Percentiles rank a stretch among this genome's conserved stretches.
These are phyloP conservation scores for Catocala sponsa DNA, from an alignment of 2,888 invertebrate genomes.

Conservation along the genomic window DNA sequence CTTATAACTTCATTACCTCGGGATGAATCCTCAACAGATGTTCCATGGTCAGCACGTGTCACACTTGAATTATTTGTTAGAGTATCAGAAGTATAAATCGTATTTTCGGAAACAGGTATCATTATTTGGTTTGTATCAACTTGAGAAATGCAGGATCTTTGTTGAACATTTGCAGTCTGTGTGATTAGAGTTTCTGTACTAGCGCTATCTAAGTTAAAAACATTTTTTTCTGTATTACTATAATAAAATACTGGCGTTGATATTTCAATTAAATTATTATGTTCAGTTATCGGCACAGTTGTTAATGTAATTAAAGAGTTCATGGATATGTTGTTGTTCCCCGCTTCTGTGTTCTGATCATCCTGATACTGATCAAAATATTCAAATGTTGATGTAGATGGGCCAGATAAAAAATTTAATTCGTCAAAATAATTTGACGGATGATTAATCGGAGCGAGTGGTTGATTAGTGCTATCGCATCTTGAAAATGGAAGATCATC, in stretches of 20 bases:
- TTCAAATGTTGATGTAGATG: neutral
- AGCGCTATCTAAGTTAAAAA: neutral
- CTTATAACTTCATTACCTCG: neutral
- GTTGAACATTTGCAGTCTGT: slow-evolving; percentile 16
- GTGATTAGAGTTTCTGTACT: too few relatives aligned
- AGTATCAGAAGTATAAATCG: slow-evolving; percentile 21
- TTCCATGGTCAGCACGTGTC: slow-evolving; percentile 15
- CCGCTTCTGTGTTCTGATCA: neutral
- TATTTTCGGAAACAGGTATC: neutral
- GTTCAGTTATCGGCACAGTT: slow-evolving; percentile 24
- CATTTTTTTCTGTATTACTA: neutral
- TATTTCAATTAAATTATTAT: slow-evolving; percentile 28
- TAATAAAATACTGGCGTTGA: slow-evolving; percentile 18
- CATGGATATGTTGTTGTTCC: slow-evolving; percentile 19
- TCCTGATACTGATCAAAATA: neutral
- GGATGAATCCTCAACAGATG: slow-evolving; percentile 14
- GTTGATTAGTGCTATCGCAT: slow-evolving; percentile 6
- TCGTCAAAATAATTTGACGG: neutral
- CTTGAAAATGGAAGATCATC: slow-evolving; percentile 20
- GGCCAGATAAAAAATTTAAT: slow-evolving; percentile 2
- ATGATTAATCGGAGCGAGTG: slow-evolving; percentile 1
- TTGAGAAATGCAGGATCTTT: slow-evolving; percentile 7
- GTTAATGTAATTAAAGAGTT: slow-evolving; percentile 26
- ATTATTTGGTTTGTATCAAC: too few relatives aligned
- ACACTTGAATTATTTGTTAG: slow-evolving; percentile 22